Evolutionary conservation across 2,888 invertebrate species (phyloP).

Genomic region (Xylota sylvarum): DNA sequence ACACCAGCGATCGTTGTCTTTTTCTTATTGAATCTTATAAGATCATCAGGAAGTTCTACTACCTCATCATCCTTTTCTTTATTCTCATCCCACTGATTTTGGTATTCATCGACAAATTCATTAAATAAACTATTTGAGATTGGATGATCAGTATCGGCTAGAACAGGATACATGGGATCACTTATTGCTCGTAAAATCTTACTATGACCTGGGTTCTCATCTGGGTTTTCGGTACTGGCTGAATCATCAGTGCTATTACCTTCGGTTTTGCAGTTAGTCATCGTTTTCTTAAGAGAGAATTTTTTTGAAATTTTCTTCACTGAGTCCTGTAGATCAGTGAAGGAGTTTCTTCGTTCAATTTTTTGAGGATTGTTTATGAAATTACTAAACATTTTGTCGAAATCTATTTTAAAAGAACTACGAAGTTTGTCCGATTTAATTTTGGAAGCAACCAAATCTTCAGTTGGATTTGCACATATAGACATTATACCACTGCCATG

Average conservation of each 20-base stretch:
- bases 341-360: constrained; percentile 85
- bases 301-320: constrained; percentile 87
- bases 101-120: constrained; percentile 86
- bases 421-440: constrained; percentile 77
- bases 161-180: constrained; percentile 92
- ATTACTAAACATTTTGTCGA: constrained; percentile 83
- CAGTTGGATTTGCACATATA: constrained; percentile 89
- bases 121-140: constrained; percentile 90
- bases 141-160: constrained; percentile 90
- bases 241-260: constrained; percentile 80
- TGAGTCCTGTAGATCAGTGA: constrained; percentile 88
- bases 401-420: constrained; percentile 82
- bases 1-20: constrained; percentile 66
- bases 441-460: constrained; percentile 63
- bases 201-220: constrained; percentile 80
- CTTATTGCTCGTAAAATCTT: constrained; percentile 89
- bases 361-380: constrained; percentile 82
- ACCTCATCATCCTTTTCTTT: constrained; percentile 81
- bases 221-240: constrained; percentile 62
- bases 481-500: constrained; percentile 91
- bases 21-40: constrained; percentile 80
- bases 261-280: constrained; percentile 85
- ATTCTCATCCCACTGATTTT: constrained; percentile 85
- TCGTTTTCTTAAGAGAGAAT: constrained; percentile 87
- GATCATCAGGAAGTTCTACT: constrained; percentile 80